phyloP scores from a whole-genome alignment of 2,888 invertebrate genomes.

The Acleris emargana region DNA sequence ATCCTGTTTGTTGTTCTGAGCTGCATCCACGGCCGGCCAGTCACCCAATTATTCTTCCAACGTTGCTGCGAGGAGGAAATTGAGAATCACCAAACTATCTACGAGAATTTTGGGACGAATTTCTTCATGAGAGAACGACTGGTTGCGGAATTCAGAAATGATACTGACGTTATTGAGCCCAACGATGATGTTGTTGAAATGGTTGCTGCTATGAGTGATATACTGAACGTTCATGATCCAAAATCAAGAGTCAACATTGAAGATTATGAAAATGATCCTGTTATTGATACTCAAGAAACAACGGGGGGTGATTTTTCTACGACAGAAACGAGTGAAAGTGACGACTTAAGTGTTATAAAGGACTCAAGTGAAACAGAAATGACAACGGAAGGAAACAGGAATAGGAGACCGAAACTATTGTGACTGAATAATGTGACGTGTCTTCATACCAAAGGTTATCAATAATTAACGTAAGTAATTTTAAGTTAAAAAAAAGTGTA shows the following conservation, averaged over 20 bases:
- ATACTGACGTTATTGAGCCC: slow-evolving; percentile 45
- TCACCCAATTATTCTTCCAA: slow-evolving; percentile 63
- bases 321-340: slow-evolving; percentile 11
- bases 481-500: neutral
- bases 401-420: neutral
- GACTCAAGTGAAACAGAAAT: slow-evolving; percentile 29
- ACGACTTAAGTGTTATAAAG: slow-evolving; percentile 4
- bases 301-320: neutral
- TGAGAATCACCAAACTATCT: slow-evolving; percentile 70
- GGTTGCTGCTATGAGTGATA: slow-evolving; percentile 42
- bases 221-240: slow-evolving; percentile 51
- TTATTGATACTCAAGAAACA: neutral
- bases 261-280: slow-evolving; percentile 24
- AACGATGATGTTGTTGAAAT: slow-evolving; percentile 47
- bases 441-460: neutral
- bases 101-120: slow-evolving; percentile 67
- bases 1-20: slow-evolving; percentile 65
- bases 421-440: slow-evolving; percentile 6
- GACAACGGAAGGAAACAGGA: slow-evolving; percentile 23
- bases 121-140: slow-evolving; percentile 65
- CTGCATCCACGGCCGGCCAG: slow-evolving; percentile 67
- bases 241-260: slow-evolving; percentile 36
- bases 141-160: slow-evolving; percentile 50
- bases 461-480: neutral
- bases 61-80: slow-evolving; percentile 69